Conservation (phyloP, 1,140 invertebrate species). For the Ectropis grisescens region DNA sequence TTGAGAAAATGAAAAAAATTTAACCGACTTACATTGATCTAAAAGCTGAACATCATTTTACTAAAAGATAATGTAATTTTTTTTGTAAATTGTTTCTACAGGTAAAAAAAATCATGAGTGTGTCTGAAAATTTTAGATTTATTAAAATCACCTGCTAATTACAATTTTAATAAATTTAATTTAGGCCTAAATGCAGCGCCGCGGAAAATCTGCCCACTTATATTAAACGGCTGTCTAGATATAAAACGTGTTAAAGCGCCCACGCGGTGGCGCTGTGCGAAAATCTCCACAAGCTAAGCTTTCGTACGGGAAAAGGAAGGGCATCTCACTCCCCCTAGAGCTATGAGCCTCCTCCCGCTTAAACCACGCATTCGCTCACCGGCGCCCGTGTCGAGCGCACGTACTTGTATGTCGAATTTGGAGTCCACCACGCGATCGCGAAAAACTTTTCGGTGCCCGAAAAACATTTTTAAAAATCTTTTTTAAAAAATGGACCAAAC, state of each 20-base stretch:
- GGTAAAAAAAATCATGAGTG: no score
- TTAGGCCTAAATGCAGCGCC: slow-evolving; percentile 63
- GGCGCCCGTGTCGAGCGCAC: slow-evolving; percentile 27
- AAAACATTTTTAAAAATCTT: slow-evolving; percentile 30
- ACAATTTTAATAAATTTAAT: no score
- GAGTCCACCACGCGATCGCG: slow-evolving; percentile 40
- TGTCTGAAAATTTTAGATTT: no score
- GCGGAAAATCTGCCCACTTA: slow-evolving; percentile 65
- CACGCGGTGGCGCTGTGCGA: slow-evolving; percentile 22
- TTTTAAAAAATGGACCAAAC: slow-evolving; percentile 35
- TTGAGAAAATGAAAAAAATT: no score
- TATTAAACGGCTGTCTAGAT: slow-evolving; percentile 33
- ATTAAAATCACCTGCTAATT: no score
- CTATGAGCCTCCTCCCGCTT: slow-evolving; percentile 25
- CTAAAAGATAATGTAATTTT: no score
- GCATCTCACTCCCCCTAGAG: slow-evolving; percentile 41
- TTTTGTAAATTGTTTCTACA: no score
- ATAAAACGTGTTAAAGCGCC: slow-evolving; percentile 27
- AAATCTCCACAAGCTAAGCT: slow-evolving; percentile 52
- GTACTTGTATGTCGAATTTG: slow-evolving; percentile 12
- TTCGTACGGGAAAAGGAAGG: slow-evolving; percentile 59
- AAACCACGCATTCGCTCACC: slow-evolving; percentile 35
- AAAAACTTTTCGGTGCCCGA: slow-evolving; percentile 61
- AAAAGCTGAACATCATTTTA: no score
- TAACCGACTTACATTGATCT: no score